Evolutionary conservation across 2,113 vertebrate genomes (phyloP), one percentile per base, ranked within the genome.

Genomic region (Leucoraja erinaceus): DNA sequence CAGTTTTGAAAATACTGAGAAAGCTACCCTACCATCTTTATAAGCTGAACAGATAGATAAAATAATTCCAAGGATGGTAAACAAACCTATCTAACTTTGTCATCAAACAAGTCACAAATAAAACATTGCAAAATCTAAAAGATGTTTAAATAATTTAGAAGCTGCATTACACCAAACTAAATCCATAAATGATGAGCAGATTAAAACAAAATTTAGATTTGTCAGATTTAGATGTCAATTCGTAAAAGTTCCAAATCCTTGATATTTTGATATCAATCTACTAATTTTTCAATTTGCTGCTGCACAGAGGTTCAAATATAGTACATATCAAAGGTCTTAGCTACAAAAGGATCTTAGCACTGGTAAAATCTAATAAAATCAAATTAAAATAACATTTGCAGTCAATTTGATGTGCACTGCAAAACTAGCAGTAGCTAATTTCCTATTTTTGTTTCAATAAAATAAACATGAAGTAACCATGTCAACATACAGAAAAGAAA

Each of bases 1-100:
- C 90, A 91, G 63, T 70, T 91, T 91, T 72, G 33, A 22, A 91
- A 72, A 72, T 91, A 91, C 90, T 91, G 68, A 91, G 68, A 91
- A 91, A 72, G n/a, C 31, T 90, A 68, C 66, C 66, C 86, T 68
- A 70, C 25, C 63, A 90, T 6, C 63, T 70, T 90, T 90, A 70
- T 56, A 38, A 70, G 88, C n/a, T 72, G 20, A 91, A 91, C 66
- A 47, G 72, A 72, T 47, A 72, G 90, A 22, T 28, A 72, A 72
- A 47, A 38, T 18, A 72, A 91, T 25, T 91, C 25, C 18, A 22
- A 88, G 68, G 63, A 70, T 90, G 33, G 63, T 72, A 70, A 91
- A 28, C 90, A 72, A 54, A 63, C 33, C 90, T 72, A 20, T 68
- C 86, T 54, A 38, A 91, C 90, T 91, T 91, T 91, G 16, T 54